These are phyloP conservation scores for Leptura quadrifasciata DNA, from an alignment of 2,888 invertebrate species.

Conservation along the genomic window DNA sequence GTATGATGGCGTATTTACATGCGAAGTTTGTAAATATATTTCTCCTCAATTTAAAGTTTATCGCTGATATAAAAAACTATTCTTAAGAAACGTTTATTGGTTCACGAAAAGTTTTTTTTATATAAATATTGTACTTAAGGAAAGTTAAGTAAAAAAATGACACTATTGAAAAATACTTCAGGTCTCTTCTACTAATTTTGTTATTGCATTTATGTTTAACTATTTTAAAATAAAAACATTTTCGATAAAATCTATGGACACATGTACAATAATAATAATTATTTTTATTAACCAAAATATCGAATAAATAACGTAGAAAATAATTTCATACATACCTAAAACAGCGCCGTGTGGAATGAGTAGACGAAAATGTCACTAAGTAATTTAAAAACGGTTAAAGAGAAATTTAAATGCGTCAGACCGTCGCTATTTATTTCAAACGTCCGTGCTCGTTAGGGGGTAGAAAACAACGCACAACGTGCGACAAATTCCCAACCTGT, in stretches of 20 bases:
- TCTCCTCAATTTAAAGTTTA: too few species aligned
- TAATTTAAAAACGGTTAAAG: background rate
- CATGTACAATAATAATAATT: too few species aligned
- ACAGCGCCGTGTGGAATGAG: background rate
- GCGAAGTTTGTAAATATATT: too few species aligned
- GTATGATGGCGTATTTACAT: too few species aligned
- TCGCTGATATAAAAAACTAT: too few species aligned
- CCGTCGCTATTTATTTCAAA: background rate
- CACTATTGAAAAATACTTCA: background rate
- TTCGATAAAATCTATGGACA: too few species aligned
- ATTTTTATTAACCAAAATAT: too few species aligned
- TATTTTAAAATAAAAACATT: too few species aligned
- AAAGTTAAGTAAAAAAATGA: too few species aligned
- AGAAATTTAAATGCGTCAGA: background rate
- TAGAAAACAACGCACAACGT: conserved; percentile 41
- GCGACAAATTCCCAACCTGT: conserved; percentile 46
- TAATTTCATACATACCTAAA: background rate
- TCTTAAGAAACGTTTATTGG: too few species aligned
- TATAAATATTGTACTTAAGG: too few species aligned
- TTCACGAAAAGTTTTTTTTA: too few species aligned
- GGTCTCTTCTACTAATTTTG: background rate
- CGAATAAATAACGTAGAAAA: background rate
- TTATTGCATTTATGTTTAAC: background rate
- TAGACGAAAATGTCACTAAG: background rate
- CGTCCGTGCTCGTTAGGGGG: conserved; percentile 31